Evolutionary conservation across 2,113 vertebrate genomes (phyloP).

Genomic region (Pomatorhinus ruficollis): DNA sequence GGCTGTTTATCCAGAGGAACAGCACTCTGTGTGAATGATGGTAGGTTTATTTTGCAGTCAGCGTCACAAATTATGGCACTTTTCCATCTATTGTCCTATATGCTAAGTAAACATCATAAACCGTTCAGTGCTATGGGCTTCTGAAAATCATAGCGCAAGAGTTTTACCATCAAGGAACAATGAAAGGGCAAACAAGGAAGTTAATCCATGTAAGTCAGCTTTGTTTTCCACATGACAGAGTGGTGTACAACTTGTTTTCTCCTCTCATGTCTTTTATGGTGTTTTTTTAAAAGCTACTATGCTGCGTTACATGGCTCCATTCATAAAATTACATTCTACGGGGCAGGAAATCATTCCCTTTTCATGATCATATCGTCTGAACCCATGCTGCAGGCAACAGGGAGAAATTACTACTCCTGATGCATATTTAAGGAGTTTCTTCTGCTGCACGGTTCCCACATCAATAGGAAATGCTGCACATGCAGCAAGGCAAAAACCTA

Average conservation of each 20-base stretch:
- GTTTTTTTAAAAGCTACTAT: neutral
- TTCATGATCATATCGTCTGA: neutral
- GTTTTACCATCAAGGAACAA: conserved; percentile 40
- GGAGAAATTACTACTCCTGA: conserved; percentile 40
- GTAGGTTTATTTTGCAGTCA: conserved; percentile 49
- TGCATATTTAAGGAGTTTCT: conserved; percentile 51
- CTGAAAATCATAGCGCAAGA: conserved; percentile 19
- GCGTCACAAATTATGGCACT: conserved; percentile 46
- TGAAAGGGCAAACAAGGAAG: conserved; percentile 36
- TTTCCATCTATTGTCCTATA: conserved; percentile 65
- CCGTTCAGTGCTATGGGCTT: conserved; percentile 20
- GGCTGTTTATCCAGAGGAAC: conserved; percentile 34
- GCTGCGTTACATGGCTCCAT: neutral
- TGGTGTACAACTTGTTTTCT: neutral
- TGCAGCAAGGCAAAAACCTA: conserved; percentile 27
- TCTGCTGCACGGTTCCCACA: conserved; percentile 40
- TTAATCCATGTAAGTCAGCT: neutral
- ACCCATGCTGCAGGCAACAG: conserved; percentile 31
- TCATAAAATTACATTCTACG: conserved; percentile 26
- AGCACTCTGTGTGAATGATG: neutral
- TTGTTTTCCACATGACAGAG: neutral
- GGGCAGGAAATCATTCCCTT: conserved; percentile 41
- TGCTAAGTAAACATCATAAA: conserved; percentile 57
- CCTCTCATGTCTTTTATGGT: neutral
- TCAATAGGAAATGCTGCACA: conserved; percentile 17